Evolutionary conservation across 2,113 vertebrate species (phyloP).

Genomic region (Nothoprocta perdicaria): DNA sequence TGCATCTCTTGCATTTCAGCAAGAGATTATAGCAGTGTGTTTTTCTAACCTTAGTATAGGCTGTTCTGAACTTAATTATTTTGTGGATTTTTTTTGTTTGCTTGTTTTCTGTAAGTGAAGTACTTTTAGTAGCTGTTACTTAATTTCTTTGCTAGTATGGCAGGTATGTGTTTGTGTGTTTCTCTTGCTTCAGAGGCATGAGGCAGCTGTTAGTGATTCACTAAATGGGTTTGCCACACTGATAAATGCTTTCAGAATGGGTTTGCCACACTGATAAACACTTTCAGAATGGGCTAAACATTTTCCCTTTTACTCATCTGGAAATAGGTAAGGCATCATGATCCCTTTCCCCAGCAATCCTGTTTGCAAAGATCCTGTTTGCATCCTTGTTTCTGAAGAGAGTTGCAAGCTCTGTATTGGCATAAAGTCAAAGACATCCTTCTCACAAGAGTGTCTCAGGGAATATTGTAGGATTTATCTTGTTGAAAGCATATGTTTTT

Average conservation of each 20-base stretch:
- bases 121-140: not conserved
- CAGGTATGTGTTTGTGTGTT: not conserved
- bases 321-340: not conserved
- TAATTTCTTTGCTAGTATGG: not conserved
- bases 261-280: not conserved
- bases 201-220: not conserved
- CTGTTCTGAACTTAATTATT: not conserved
- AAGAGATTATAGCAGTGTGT: not conserved
- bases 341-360: slow-evolving; percentile 7
- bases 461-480: not conserved
- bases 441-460: not conserved
- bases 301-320: not conserved
- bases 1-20: not conserved
- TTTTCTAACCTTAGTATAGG: not conserved
- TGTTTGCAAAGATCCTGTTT: not conserved
- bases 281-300: slow-evolving; percentile 8
- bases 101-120: not conserved
- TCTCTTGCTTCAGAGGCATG: too few species aligned
- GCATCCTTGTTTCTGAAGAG: not conserved
- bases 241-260: not conserved
- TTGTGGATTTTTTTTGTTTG: not conserved
- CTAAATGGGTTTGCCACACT: not conserved
- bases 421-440: not conserved
- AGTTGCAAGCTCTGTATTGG: not conserved
- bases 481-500: not conserved